phyloP scores from a whole-genome alignment of 2,797 vertebrate species.

The Platyrinchus mystaceus region DNA sequence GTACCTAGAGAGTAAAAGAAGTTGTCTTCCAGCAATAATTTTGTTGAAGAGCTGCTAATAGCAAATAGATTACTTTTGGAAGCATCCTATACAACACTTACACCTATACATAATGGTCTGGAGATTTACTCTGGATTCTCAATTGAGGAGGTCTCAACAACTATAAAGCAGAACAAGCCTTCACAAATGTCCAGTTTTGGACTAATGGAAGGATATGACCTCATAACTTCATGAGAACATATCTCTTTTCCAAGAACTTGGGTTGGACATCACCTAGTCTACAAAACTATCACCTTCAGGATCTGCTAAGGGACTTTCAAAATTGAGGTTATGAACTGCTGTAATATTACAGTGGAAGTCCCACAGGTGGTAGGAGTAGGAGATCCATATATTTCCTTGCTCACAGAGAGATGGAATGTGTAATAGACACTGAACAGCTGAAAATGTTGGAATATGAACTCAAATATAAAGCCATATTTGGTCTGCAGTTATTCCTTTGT shows the following conservation, averaged over 20 bases:
- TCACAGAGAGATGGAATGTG: neutral
- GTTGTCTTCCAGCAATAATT: neutral
- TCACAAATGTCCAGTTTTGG: neutral
- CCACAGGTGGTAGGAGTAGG: neutral
- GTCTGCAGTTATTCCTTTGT: neutral
- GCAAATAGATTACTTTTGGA: neutral
- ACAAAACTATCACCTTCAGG: rapidly evolving
- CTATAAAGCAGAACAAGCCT: neutral
- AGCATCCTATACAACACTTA: neutral
- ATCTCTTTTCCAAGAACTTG: neutral
- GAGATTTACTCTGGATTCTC: neutral
- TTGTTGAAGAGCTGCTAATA: neutral
- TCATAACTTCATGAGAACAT: neutral
- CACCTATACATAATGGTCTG: neutral
- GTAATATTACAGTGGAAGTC: neutral
- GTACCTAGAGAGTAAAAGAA: neutral
- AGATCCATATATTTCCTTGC: neutral
- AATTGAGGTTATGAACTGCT: neutral
- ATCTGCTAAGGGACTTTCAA: neutral
- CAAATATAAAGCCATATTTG: neutral
- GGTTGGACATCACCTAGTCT: neutral
- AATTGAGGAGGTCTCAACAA: neutral
- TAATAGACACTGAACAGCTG: neutral
- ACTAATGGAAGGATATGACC: neutral
- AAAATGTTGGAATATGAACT: neutral